phyloP scores from a whole-genome alignment of 2,797 vertebrate species.

The Carcharodon carcharias region DNA sequence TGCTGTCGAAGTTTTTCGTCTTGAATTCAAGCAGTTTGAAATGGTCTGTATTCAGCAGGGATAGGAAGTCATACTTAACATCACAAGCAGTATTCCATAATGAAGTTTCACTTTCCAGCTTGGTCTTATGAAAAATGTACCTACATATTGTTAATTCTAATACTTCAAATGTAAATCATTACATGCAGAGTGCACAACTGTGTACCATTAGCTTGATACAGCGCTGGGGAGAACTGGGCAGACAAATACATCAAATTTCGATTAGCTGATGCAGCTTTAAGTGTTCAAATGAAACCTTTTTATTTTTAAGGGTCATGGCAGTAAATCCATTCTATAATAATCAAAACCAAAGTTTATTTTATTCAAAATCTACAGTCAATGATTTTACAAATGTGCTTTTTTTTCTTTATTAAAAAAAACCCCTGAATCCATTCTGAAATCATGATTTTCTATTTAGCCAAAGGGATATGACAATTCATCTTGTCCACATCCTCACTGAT shows the following conservation, averaged over 20 bases:
- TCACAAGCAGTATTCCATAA: background rate
- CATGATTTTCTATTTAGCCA: background rate
- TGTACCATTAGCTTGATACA: conserved; percentile 2
- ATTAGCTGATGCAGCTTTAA: background rate
- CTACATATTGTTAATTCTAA: background rate
- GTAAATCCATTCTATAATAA: background rate
- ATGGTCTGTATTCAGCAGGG: background rate
- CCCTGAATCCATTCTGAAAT: background rate
- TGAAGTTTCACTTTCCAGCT: background rate
- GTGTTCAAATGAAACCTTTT: background rate
- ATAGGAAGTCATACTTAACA: background rate
- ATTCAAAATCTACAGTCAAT: background rate
- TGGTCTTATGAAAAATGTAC: background rate
- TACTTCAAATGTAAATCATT: background rate
- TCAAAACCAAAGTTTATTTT: background rate
- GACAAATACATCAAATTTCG: background rate
- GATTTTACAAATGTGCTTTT: background rate
- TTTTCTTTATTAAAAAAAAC: too few species aligned
- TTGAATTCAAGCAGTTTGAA: background rate
- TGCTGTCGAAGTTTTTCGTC: too few species aligned
- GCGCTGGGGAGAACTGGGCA: background rate
- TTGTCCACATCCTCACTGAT: background rate
- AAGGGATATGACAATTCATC: background rate
- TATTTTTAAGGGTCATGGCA: background rate
- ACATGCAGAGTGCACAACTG: background rate